These are phyloP conservation scores for Holotrichia oblita DNA, from an alignment of 1,140 invertebrate genomes.

Conservation along the genomic window DNA sequence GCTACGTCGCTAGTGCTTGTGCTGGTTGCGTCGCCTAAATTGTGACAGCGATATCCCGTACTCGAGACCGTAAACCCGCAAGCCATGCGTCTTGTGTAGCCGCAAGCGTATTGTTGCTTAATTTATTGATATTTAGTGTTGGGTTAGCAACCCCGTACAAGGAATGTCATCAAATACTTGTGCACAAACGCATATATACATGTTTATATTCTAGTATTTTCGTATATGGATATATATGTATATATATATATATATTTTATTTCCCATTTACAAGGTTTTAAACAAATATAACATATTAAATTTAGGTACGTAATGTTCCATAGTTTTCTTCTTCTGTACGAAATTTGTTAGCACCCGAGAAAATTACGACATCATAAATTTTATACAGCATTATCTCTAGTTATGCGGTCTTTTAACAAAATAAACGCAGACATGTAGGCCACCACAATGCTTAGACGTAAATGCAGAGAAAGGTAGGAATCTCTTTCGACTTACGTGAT, in stretches of 20 bases:
- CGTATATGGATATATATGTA: too few relatives aligned
- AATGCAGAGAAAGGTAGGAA: too few relatives aligned
- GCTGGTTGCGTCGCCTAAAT: neutral
- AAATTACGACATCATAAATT: slow-evolving; percentile 23
- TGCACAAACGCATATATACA: too few relatives aligned
- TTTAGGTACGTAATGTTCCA: neutral
- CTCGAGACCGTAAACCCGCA: slow-evolving; percentile 43
- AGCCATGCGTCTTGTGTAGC: slow-evolving; percentile 49
- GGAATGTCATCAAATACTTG: slow-evolving; percentile 44
- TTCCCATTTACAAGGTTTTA: too few relatives aligned
- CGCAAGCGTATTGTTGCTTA: slow-evolving; percentile 49
- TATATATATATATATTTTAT: neutral
- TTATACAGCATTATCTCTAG: slow-evolving; percentile 2
- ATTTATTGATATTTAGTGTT: slow-evolving; percentile 52
- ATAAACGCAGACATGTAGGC: too few relatives aligned
- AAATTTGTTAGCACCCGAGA: slow-evolving; percentile 17
- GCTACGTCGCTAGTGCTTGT: neutral
- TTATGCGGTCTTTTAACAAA: too few relatives aligned
- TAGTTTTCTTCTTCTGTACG: neutral
- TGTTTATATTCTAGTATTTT: too few relatives aligned
- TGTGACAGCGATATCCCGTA: slow-evolving; percentile 34
- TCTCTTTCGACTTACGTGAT: too few relatives aligned
- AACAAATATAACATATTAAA: too few relatives aligned
- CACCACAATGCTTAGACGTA: too few relatives aligned
- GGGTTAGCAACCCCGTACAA: slow-evolving; percentile 44